Evolutionary conservation across 2,888 invertebrate species (phyloP), one percentile per base, ranked within the genome.

Genomic region (Diaphora mendica): DNA sequence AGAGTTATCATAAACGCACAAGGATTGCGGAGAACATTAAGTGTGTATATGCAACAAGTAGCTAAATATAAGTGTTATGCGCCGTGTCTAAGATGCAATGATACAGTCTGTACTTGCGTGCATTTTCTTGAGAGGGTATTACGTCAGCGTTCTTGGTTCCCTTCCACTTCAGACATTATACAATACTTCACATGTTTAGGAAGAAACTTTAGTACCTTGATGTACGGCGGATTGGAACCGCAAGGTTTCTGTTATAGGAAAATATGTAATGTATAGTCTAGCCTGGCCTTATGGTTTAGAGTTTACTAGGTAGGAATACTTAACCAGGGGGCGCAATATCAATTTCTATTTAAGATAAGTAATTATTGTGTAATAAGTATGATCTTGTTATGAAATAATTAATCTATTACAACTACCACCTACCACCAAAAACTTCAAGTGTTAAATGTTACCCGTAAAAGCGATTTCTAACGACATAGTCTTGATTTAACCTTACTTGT

Each of bases 141-240:
- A 59, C 26, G 68, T 72, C 44, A 64, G 72, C 51, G 73, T 26
- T 26, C 73, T 65, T 73, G 70, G 62, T 70, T 73, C 1, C 70
- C 44, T 69, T 35, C 33, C 62, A 65, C 51, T n/a, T 59, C 55
- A 59, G 13, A 0, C 26, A 11, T 26, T n/a, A 26, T 13, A 55
- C 55, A 66, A n/a, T 15, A 26, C n/a, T 66, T n/a, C 17, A 66
- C 66, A 39, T 66, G 17, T 15, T 42, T 66, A 66, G 15, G 8
- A 23, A 51, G 23, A 51, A 0, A 51, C 7, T 23, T 51, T 23
- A 51, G 8, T n/a, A n/a, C 3, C 11, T 7, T n/a, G n/a, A n/a
- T 55, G 9, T n/a, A 23, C 23, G 23, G 8, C 8, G 23, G 51
- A 51, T 51, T 51, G 51, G 9, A 51, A 23, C 9, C 23, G 9